These are phyloP conservation scores for Tubiluchus corallicola DNA, from an alignment of 2,888 invertebrate genomes.

Conservation along the genomic window DNA sequence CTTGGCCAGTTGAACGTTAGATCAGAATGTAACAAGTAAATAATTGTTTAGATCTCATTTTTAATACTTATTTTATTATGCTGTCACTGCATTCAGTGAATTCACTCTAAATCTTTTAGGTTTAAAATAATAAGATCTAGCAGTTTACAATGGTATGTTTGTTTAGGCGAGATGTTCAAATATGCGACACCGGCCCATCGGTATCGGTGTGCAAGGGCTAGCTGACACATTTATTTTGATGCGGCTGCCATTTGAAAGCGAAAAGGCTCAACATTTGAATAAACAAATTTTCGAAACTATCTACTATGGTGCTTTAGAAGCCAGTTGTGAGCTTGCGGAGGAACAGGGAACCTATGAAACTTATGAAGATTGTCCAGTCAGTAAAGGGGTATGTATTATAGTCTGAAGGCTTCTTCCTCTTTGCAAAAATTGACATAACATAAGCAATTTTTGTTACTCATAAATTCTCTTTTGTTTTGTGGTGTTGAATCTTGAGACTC, in stretches of 20 bases:
- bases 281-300: constrained; percentile 93
- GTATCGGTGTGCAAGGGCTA: constrained; percentile 88
- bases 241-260: constrained; percentile 78
- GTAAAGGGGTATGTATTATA: constrained; percentile 53
- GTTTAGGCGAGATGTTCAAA: constrained; percentile 48
- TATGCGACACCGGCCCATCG: constrained; percentile 46
- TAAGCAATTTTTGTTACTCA: no score
- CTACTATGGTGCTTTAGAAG: constrained; percentile 88
- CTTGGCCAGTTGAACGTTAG: no score
- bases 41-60: no score
- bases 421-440: no score
- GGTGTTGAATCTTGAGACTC: background rate
- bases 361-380: constrained; percentile 75
- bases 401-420: no score
- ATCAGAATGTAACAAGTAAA: no score
- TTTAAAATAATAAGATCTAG: no score
- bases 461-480: no score
- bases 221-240: constrained; percentile 90
- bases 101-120: no score
- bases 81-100: background rate
- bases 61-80: no score
- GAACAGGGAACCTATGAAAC: constrained; percentile 69
- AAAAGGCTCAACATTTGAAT: constrained; percentile 64
- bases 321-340: constrained; percentile 80
- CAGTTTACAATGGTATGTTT: no score